phyloP scores from a whole-genome alignment of 2,888 invertebrate genomes.

The Operophtera brumata region DNA sequence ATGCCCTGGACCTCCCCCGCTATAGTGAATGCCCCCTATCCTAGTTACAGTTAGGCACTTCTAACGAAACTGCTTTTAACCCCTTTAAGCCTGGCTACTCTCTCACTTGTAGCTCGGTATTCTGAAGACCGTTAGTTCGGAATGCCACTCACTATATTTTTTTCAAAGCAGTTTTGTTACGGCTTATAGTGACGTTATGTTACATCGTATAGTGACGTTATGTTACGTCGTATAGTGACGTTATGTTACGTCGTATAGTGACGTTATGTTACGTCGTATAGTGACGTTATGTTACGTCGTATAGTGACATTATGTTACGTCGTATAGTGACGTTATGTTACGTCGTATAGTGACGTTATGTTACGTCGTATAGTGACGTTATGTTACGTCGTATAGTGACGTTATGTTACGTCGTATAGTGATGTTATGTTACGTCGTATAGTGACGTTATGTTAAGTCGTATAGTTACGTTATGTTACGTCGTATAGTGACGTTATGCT shows the following conservation, averaged over 20 bases:
- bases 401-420: too few relatives aligned
- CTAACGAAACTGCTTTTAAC: conserved; percentile 66
- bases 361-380: conserved; percentile 26
- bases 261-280: conserved; percentile 24
- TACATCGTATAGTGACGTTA: conserved; percentile 2
- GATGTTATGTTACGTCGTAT: too few relatives aligned
- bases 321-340: conserved; percentile 20
- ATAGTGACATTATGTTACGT: conserved; percentile 22
- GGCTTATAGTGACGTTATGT: conserved; percentile 13
- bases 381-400: too few relatives aligned
- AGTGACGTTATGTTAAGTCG: too few relatives aligned
- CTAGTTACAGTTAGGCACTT: conserved; percentile 68
- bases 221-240: conserved; percentile 24
- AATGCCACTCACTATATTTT: conserved; percentile 14
- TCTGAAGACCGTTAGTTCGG: conserved; percentile 9
- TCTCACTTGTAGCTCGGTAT: conserved; percentile 35
- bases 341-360: conserved; percentile 2
- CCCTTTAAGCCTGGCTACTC: conserved; percentile 30
- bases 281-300: conserved; percentile 6
- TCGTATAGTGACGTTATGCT: conserved; percentile 1
- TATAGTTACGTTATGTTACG: too few relatives aligned
- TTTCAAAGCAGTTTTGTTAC: conserved; percentile 64
- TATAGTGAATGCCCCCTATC: conserved; percentile 74
- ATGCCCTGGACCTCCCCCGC: conserved; percentile 75
- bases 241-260: conserved; percentile 1